Base-by-base conservation (phyloP, 2,888 invertebrate species). In the Nesidiocoris tenuis region DNA sequence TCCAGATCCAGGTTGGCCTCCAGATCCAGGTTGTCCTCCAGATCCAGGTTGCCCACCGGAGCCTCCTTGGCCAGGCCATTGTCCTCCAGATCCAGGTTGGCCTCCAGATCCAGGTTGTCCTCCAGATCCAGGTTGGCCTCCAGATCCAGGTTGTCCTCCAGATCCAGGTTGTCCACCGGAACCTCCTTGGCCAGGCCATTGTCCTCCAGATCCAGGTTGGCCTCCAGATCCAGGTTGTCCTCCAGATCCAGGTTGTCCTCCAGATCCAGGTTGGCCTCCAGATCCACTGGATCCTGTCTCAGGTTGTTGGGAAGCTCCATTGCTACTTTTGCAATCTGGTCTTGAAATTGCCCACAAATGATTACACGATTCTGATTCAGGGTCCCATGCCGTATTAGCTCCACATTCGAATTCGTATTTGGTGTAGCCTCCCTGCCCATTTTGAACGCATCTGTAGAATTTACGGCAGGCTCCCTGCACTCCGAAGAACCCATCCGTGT, bases 311-410 rank as follows among this genome's bases (percentile, higher is more conserved):
- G 54, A 12, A 16, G 54, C 16, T 54, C 9, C 7, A 54, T 7
- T 54, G 59, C 59, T 59, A n/a, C 59, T 39, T 68, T 61, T 61
- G 55, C 80, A 80, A 39, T 80, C 81, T 2, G 75, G 70, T 75
- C 81, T 75, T 64, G 77, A 76, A 22, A 87, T 88, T 72, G 88
- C 87, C 86, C 88, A 89, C 55, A 87, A 86, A 82, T 92, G 88
- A 83, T 93, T 92, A 83, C 93, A 90, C 0, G 85, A 84, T 80
- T 86, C 85, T 72, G 86, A 85, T 55, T 85, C 83, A 79, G 86
- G 85, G 82, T 88, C 87, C 88, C 88, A 88, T 59, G 87, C 85
- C 0, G 88, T 88, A 56, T 87, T 87, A 23, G 84, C 84, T 0
- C 86, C 87, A 80, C 88, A 88, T 2, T 83, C 84, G 78, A 87